These are phyloP conservation scores for Procambarus clarkii DNA, from an alignment of 1,140 invertebrate species.

Conservation along the genomic window DNA sequence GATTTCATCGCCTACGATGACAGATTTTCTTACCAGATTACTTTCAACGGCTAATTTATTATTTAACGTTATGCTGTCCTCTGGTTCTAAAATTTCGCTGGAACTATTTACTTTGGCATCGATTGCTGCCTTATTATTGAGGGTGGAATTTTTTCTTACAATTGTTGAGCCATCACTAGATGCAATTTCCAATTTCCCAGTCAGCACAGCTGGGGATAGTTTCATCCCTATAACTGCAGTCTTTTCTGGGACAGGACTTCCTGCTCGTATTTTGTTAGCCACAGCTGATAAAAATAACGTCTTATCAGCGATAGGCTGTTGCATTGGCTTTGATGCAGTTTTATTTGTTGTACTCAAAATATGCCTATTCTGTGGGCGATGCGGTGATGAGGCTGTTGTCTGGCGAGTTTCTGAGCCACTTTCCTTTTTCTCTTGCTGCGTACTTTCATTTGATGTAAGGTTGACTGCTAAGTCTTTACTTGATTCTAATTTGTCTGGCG, in stretches of 20 bases:
- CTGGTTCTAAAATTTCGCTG: neutral
- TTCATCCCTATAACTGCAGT: neutral
- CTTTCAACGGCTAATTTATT: neutral
- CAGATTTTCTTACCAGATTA: neutral
- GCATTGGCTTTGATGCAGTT: neutral
- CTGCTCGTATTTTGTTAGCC: slow-evolving; percentile 15
- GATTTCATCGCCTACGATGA: neutral
- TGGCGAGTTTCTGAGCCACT: neutral
- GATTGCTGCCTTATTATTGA: neutral
- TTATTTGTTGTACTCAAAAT: neutral
- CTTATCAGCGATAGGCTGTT: no score
- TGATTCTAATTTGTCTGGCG: neutral
- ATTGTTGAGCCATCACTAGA: slow-evolving; percentile 3
- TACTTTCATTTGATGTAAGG: neutral
- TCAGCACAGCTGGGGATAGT: slow-evolving; percentile 7
- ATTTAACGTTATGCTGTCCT: neutral
- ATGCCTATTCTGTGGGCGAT: neutral
- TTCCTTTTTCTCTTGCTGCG: neutral
- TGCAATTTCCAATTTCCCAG: slow-evolving; percentile 43
- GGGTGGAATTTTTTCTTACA: slow-evolving; percentile 1
- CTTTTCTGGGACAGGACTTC: slow-evolving; percentile 37
- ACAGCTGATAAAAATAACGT: neutral
- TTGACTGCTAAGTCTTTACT: neutral
- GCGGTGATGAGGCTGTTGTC: neutral
- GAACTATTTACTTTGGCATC: neutral